A percentile compares a stretch with the other conserved stretches of the same genome.
phyloP scores from a whole-genome alignment of 2,888 invertebrate species.

The Caenorhabditis macrosperma region DNA sequence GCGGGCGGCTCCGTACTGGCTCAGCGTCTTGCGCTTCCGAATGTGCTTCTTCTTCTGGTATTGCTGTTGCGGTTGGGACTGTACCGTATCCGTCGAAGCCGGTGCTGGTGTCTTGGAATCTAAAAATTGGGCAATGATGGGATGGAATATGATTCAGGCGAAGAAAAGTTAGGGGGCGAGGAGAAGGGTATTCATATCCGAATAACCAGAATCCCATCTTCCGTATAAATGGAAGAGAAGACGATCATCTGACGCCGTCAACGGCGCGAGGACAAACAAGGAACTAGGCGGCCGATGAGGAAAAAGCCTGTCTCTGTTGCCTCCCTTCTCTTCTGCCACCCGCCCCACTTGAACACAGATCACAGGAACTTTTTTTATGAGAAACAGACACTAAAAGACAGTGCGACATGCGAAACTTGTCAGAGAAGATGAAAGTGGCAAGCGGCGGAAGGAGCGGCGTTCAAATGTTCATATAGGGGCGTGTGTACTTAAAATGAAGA shows the following conservation, averaged over 20 bases:
- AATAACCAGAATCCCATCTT: not conserved
- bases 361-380: not conserved
- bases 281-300: conserved; percentile 23
- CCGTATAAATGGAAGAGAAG: not conserved
- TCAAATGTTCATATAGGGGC: not conserved
- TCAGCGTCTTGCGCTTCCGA: conserved; percentile 35
- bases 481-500: no score
- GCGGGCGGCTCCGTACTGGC: conserved; percentile 24
- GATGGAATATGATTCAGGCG: no score
- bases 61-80: conserved; percentile 1
- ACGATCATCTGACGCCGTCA: conserved; percentile 14
- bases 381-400: not conserved
- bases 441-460: no score
- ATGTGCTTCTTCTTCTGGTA: conserved; percentile 42
- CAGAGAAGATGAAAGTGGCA: not conserved
- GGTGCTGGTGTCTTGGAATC: conserved; percentile 25
- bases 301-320: conserved; percentile 33
- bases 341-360: not conserved
- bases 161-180: not conserved
- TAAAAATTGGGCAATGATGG: not conserved
- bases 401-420: not conserved
- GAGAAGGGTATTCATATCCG: not conserved
- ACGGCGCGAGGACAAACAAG: conserved; percentile 16
- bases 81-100: not conserved
- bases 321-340: not conserved